Evolutionary conservation across 2,797 vertebrate species (phyloP).

Genomic region (Cryptoprocta ferox): DNA sequence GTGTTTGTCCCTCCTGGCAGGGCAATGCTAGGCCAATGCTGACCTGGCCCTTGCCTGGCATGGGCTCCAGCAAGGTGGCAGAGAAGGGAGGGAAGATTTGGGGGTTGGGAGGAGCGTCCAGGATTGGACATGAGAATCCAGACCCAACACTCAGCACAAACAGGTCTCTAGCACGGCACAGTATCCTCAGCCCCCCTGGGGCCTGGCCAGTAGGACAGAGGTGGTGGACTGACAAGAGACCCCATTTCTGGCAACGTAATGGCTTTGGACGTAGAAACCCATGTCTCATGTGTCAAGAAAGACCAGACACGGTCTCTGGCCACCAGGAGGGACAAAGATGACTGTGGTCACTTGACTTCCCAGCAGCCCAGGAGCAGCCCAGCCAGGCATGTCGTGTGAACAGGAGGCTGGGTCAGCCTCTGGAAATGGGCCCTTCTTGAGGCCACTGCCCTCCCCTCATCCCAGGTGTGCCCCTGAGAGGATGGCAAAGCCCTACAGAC

Average conservation of each 20-base stretch:
- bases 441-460: background rate
- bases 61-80: too few relatives aligned
- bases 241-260: background rate
- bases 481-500: background rate
- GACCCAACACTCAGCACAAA: background rate
- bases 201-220: background rate
- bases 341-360: background rate
- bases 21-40: background rate
- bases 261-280: background rate
- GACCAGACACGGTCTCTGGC: background rate
- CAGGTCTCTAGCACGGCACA: accelerated
- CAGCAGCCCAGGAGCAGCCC: background rate
- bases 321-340: background rate
- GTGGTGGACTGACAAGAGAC: background rate
- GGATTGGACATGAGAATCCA: background rate
- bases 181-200: too few relatives aligned
- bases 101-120: background rate
- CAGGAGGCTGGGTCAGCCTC: background rate
- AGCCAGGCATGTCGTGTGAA: background rate
- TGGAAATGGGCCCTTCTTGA: background rate
- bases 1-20: background rate
- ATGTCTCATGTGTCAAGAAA: background rate
- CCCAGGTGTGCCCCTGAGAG: background rate
- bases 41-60: background rate
- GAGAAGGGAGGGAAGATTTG: background rate